Conservation (phyloP, 2,797 vertebrate species). For the Apodemus agrarius region DNA sequence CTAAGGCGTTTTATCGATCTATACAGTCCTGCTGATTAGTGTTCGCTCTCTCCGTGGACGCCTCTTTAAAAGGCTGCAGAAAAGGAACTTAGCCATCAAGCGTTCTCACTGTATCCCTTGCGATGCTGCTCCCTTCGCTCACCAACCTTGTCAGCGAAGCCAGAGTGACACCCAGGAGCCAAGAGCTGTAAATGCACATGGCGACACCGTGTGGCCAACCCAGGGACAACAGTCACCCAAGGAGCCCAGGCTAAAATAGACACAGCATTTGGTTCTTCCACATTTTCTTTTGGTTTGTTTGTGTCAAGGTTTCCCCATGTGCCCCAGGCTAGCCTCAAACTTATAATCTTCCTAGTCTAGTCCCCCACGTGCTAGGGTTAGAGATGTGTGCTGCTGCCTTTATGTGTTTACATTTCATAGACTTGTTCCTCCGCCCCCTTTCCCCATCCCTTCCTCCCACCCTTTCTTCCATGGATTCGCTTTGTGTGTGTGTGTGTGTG, state of each 20-base stretch:
- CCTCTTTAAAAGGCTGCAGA: background rate
- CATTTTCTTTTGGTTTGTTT: background rate
- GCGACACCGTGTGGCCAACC: constrained; percentile 65
- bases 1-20: background rate
- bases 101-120: background rate
- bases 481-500: background rate
- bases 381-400: background rate
- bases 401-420: background rate
- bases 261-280: background rate
- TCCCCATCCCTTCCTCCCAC: background rate
- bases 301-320: background rate
- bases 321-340: background rate
- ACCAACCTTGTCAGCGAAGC: background rate
- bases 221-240: constrained; percentile 8
- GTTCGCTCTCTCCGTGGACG: background rate
- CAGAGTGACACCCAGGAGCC: background rate
- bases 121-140: background rate
- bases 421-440: background rate
- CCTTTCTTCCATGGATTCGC: background rate
- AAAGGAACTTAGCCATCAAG: background rate
- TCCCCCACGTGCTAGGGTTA: no score
- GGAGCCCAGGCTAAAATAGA: background rate
- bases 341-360: background rate
- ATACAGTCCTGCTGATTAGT: background rate
- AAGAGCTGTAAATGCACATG: background rate